These are phyloP conservation scores for Gymnoscopelus microlampas DNA, from an alignment of 2,797 vertebrate species.

Conservation along the genomic window DNA sequence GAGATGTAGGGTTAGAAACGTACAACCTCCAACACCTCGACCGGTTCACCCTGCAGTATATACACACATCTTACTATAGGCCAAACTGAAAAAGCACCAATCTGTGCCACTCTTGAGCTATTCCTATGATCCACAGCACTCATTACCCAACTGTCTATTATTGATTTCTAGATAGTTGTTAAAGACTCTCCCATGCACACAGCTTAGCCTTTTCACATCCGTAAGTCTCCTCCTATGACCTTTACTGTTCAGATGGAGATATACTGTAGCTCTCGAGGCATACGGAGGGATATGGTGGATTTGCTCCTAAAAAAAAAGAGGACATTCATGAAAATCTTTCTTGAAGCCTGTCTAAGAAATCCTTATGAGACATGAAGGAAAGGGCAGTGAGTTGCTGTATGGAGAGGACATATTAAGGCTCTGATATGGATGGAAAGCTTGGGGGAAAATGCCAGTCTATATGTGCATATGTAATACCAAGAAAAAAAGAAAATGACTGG, in stretches of 20 bases:
- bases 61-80: not conserved
- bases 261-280: slow-evolving; percentile 50
- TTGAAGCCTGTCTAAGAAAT: slow-evolving; percentile 73
- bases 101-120: slow-evolving; percentile 42
- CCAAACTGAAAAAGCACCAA: slow-evolving; percentile 23
- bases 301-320: slow-evolving; percentile 64
- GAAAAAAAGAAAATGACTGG: slow-evolving; percentile 55
- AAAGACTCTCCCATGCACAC: slow-evolving; percentile 63
- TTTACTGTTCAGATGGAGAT: slow-evolving; percentile 76
- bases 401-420: slow-evolving; percentile 63
- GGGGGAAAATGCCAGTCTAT: slow-evolving; percentile 73
- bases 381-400: slow-evolving; percentile 70
- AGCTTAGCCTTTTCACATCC: slow-evolving; percentile 73
- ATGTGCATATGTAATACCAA: slow-evolving; percentile 78
- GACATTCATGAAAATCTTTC: slow-evolving; percentile 78
- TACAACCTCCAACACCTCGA: not conserved
- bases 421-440: slow-evolving; percentile 67
- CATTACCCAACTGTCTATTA: slow-evolving; percentile 68
- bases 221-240: slow-evolving; percentile 73
- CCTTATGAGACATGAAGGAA: slow-evolving; percentile 76
- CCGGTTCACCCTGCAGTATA: not conserved
- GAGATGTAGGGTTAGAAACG: not conserved
- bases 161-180: slow-evolving; percentile 73
- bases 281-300: slow-evolving; percentile 64
- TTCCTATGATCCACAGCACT: slow-evolving; percentile 58